phyloP scores from a whole-genome alignment of 2,113 vertebrate species.

The Genyomyrus donnyi region DNA sequence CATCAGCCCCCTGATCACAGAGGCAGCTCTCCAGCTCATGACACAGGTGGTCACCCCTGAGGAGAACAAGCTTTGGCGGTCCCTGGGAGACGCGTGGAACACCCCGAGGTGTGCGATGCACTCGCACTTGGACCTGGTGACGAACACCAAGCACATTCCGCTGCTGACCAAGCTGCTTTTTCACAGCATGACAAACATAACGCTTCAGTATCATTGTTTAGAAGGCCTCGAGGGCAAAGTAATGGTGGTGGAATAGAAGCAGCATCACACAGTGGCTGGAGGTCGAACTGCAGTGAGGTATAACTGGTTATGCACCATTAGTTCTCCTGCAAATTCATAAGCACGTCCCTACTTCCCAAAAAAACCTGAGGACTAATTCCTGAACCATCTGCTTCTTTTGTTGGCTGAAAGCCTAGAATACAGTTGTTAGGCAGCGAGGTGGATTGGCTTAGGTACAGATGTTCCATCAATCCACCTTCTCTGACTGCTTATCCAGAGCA shows the following conservation, averaged over 20 bases:
- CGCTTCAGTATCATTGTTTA: not conserved
- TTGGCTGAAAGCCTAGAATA: not conserved
- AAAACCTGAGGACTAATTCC: not conserved
- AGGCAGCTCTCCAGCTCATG: conserved; percentile 58
- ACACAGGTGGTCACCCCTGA: conserved; percentile 32
- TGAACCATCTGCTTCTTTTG: not conserved
- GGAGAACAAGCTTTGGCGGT: conserved; percentile 57
- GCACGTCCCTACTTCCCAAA: not conserved
- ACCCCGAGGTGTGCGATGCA: conserved; percentile 50
- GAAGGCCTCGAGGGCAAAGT: not conserved
- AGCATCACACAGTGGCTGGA: not conserved
- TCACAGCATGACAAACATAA: not conserved
- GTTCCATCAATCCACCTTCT: not conserved
- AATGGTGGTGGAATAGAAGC: not conserved
- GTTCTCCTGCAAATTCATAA: not conserved
- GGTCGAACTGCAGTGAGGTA: not conserved
- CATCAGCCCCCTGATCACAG: conserved; percentile 62
- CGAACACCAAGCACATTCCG: not conserved
- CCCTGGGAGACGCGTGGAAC: conserved; percentile 67
- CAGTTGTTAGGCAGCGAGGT: not conserved
- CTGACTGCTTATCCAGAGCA: not conserved
- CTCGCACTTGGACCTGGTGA: not conserved
- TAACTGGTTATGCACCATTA: not conserved
- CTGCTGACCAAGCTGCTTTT: not conserved
- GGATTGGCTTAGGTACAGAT: not conserved